A percentile compares a stretch with the other conserved stretches of the same genome.
phyloP scores from a whole-genome alignment of 2,888 invertebrate species.

The Cartodere bifasciata region DNA sequence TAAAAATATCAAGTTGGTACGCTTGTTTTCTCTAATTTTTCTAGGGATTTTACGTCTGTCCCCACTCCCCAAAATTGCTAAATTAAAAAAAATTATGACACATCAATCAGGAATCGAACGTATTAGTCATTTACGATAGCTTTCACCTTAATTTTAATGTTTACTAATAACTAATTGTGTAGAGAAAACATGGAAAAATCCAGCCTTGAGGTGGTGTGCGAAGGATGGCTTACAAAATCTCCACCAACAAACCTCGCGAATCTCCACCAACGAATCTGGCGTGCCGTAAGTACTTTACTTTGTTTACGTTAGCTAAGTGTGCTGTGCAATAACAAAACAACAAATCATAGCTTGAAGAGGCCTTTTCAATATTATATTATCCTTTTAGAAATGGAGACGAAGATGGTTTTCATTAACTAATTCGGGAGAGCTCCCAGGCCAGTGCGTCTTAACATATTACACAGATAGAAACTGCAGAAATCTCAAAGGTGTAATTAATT shows the following conservation, averaged over 20 bases:
- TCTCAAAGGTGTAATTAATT: constrained; percentile 79
- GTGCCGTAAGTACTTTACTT: constrained; percentile 89
- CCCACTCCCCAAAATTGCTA: too few relatives aligned
- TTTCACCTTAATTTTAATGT: too few relatives aligned
- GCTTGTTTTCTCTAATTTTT: too few relatives aligned
- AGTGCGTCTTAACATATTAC: constrained; percentile 88
- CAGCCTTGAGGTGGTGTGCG: constrained; percentile 62
- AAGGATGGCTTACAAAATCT: constrained; percentile 93
- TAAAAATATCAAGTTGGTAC: too few relatives aligned
- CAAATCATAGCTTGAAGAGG: too few relatives aligned
- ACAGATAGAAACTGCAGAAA: constrained; percentile 76
- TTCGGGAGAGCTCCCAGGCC: constrained; percentile 84
- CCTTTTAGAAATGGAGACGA: constrained; percentile 78
- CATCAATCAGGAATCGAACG: too few relatives aligned
- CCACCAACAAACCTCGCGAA: constrained; percentile 91
- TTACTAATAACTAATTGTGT: too few relatives aligned
- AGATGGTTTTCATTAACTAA: constrained; percentile 89
- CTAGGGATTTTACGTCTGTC: too few relatives aligned
- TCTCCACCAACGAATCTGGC: constrained; percentile 78
- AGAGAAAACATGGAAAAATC: constrained; percentile 34
- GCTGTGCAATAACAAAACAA: constrained; percentile 4
- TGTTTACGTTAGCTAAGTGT: not conserved
- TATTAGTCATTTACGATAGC: too few relatives aligned
- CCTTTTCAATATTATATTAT: constrained; percentile 9
- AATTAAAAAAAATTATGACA: too few relatives aligned